These are phyloP conservation scores for Stratiomys singularior DNA, from an alignment of 2,888 invertebrate species.

Conservation along the genomic window DNA sequence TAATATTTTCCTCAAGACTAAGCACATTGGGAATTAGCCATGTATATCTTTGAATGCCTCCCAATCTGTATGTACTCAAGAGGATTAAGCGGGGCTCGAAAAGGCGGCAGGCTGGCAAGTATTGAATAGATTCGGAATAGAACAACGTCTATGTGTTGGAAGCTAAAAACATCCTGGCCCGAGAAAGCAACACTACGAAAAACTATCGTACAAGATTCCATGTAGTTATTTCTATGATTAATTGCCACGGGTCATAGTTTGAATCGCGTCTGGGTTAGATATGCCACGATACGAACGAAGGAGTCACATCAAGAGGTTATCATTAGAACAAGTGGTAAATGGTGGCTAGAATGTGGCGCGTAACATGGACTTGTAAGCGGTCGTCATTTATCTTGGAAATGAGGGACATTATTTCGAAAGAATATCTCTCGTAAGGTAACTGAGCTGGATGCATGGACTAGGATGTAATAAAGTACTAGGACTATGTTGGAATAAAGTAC, in stretches of 20 bases:
- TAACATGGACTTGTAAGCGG: neutral
- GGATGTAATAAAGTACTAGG: too few species aligned
- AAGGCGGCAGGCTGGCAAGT: too few species aligned
- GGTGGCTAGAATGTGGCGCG: constrained; percentile 16
- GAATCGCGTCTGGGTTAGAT: constrained; percentile 35
- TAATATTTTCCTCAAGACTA: constrained; percentile 48
- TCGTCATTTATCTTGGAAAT: neutral
- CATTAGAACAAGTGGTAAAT: neutral
- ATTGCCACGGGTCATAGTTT: constrained; percentile 46
- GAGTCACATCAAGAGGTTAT: constrained; percentile 22
- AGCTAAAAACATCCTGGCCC: constrained; percentile 10
- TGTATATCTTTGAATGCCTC: too few species aligned
- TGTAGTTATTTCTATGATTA: constrained; percentile 51
- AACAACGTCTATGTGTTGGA: neutral
- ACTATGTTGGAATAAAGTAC: too few species aligned
- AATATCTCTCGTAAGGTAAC: too few species aligned
- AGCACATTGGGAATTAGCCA: constrained; percentile 6
- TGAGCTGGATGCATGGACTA: too few species aligned
- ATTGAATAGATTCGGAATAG: too few species aligned
- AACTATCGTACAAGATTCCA: constrained; percentile 44
- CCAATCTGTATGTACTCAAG: too few species aligned
- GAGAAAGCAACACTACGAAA: constrained; percentile 29
- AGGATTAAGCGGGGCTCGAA: too few species aligned
- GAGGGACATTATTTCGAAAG: too few species aligned
- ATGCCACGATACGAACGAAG: neutral